Evolutionary conservation across 2,113 vertebrate genomes (phyloP).

Genomic region (Nothobranchius kuhntae): DNA sequence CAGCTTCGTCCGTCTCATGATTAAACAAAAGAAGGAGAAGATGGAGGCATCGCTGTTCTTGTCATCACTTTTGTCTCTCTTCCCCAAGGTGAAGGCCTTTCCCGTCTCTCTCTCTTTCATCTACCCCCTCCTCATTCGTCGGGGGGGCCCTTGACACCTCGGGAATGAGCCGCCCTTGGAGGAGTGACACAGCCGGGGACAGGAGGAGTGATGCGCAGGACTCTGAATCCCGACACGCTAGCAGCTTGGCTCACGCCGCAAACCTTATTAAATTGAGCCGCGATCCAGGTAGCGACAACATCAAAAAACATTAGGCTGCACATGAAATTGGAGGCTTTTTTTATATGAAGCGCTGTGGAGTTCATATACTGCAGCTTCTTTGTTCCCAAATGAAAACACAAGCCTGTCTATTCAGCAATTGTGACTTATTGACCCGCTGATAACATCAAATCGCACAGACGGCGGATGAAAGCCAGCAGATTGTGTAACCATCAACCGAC

Average conservation of each 20-base stretch:
- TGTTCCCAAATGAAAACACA: conserved; percentile 58
- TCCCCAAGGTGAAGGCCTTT: conserved; percentile 64
- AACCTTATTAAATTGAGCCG: conserved; percentile 5
- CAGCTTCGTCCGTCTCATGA: conserved; percentile 68
- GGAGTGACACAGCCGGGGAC: conserved; percentile 24
- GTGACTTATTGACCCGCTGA: conserved; percentile 54
- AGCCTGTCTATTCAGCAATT: conserved; percentile 51
- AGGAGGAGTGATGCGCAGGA: conserved; percentile 9
- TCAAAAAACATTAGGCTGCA: conserved; percentile 8
- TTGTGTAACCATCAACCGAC: conserved; percentile 50
- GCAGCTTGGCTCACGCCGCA: neutral
- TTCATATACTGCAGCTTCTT: conserved; percentile 35
- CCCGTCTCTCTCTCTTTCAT: conserved; percentile 8
- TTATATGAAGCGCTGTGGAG: conserved; percentile 7
- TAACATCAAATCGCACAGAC: conserved; percentile 50
- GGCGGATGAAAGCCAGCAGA: conserved; percentile 51
- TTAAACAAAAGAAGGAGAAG: conserved; percentile 64
- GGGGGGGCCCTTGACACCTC: conserved; percentile 62
- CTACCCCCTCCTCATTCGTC: conserved; percentile 34
- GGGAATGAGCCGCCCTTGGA: conserved; percentile 65
- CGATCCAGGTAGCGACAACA: neutral
- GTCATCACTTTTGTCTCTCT: conserved; percentile 42
- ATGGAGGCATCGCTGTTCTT: conserved; percentile 49
- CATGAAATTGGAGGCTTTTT: conserved; percentile 9
- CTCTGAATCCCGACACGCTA: conserved; percentile 13